Evolutionary conservation across 2,888 invertebrate genomes (phyloP), one percentile per base, ranked within the genome.

Genomic region (Parthenolecanium corni): DNA sequence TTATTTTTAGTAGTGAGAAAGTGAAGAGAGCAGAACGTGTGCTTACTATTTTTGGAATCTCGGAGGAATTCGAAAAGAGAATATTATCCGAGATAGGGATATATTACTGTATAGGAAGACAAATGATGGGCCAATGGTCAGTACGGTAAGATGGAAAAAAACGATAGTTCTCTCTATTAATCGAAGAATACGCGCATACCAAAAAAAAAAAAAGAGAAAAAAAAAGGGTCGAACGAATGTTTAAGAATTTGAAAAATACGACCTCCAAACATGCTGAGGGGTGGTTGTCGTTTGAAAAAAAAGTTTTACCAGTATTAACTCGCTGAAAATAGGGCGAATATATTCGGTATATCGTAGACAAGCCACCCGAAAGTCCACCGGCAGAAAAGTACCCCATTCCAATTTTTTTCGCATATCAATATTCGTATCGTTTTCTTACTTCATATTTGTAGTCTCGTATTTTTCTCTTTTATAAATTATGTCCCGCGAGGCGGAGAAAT

Each of bases 61-160:
- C 54, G 42, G 23, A 40, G 54, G 54, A 54, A 54, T 54, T 54
- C 54, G 9, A 38, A 20, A 21, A 54, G 42, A 42, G 42, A 54
- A 54, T 42, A 40, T 42, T 23, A 40, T 54, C 38, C 42, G 36
- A 54, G 54, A 54, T 54, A 54, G 40, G 54, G 54, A 54, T 54
- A 54, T 54, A 54, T 54, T 54, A 42, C 54, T 40, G 31, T 54
- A 54, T 54, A 54, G 23, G 54, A 54, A 54, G 54, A 54, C 54
- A 54, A 54, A 54, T 54, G 54, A 54, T 54, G 23, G 54, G 54
- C 54, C 54, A 54, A 54, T 54, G 54, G 54, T 54, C 54, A 54
- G 18, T 40, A 54, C 40, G 54, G 54, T 54, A 38, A 54, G 18
- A 31, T 4, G 4, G 44, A 44, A 44, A 14, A 44, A 18, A 44